A percentile compares a stretch with the other conserved stretches of the same genome.
Evolutionary conservation across 2,113 vertebrate genomes (phyloP).

Genomic region (Actenoides hombroni): DNA sequence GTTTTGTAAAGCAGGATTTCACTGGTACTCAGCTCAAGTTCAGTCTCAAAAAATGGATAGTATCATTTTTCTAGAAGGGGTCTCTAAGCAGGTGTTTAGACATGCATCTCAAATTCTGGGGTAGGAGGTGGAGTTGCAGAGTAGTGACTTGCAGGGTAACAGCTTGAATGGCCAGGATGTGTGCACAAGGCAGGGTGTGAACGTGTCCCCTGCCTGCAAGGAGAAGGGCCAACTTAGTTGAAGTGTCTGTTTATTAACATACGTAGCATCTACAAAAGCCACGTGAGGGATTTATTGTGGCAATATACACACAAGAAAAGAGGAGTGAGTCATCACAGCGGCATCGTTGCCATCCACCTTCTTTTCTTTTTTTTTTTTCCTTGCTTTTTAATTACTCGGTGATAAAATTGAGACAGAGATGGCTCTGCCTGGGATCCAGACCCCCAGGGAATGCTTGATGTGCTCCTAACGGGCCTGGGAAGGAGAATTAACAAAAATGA

Average conservation of each 20-base stretch:
- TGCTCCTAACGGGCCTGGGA: not conserved
- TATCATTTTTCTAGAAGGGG: not conserved
- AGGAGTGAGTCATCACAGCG: not conserved
- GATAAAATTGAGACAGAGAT: not conserved
- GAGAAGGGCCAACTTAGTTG: not conserved
- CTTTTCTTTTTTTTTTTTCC: not conserved
- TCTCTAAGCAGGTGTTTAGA: not conserved
- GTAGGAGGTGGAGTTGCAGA: not conserved
- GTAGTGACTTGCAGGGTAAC: not conserved
- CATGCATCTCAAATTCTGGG: not conserved
- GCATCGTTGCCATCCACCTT: not conserved
- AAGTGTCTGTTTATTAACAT: not conserved
- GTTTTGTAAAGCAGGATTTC: not conserved
- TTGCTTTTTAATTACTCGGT: conserved; percentile 19
- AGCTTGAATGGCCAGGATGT: not conserved
- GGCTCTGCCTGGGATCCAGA: not conserved
- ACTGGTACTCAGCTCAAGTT: not conserved
- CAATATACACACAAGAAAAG: not conserved
- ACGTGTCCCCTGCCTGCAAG: not conserved
- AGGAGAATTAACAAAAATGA: not conserved
- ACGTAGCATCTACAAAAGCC: not conserved
- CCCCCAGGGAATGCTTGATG: not conserved
- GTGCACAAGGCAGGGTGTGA: not conserved
- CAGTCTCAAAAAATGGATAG: not conserved
- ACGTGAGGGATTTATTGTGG: conserved; percentile 2